Percentiles rank a stretch among this genome's conserved stretches.
phyloP scores from a whole-genome alignment of 2,888 invertebrate genomes.

The Esperia sulphurella region DNA sequence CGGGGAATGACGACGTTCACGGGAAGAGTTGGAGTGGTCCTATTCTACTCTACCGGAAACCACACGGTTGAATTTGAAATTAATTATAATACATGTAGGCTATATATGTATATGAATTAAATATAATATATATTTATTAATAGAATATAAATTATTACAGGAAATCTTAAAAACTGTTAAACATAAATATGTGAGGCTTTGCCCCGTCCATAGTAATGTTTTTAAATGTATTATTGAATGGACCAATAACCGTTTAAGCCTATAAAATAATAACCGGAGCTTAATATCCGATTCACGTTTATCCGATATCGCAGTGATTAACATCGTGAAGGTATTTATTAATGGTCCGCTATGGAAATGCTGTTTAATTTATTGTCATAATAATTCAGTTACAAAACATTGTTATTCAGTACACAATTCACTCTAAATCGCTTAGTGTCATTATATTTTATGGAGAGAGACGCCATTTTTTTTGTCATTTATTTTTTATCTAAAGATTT shows the following conservation, averaged over 20 bases:
- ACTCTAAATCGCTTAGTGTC: slow-evolving; percentile 6
- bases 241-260: not conserved
- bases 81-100: too few relatives aligned
- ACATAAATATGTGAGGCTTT: not conserved
- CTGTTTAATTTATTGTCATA: not conserved
- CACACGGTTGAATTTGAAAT: too few relatives aligned
- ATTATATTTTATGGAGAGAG: too few relatives aligned
- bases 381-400: slow-evolving; percentile 45
- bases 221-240: not conserved
- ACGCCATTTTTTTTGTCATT: too few relatives aligned
- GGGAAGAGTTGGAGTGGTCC: too few relatives aligned
- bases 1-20: too few relatives aligned
- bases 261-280: slow-evolving; percentile 2
- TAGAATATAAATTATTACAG: too few relatives aligned
- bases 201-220: not conserved
- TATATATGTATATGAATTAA: too few relatives aligned
- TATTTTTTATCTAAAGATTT: too few relatives aligned
- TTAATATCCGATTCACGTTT: slow-evolving; percentile 39
- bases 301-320: slow-evolving; percentile 37
- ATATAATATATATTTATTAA: too few relatives aligned
- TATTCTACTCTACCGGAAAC: too few relatives aligned
- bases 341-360: not conserved
- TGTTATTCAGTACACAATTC: slow-evolving; percentile 19
- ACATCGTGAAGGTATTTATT: slow-evolving; percentile 20
- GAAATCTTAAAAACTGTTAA: too few relatives aligned